Evolutionary conservation across 2,797 vertebrate genomes (phyloP).

Genomic region (Rhadinocentrus ornatus): DNA sequence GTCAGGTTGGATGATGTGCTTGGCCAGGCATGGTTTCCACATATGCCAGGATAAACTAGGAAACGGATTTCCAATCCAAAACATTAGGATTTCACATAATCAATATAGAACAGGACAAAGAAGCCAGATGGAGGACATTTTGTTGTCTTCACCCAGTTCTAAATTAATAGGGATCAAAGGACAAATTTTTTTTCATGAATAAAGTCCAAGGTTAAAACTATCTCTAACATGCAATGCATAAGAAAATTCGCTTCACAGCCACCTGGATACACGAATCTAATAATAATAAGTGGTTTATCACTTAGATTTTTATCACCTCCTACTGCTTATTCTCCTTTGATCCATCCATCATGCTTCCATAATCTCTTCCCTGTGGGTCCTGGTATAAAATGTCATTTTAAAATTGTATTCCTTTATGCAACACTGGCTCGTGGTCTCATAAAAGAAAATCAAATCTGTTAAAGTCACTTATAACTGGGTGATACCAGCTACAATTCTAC

Average conservation of each 20-base stretch:
- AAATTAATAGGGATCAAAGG: conserved; percentile 33
- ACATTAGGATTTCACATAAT: conserved; percentile 42
- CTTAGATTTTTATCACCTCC: conserved; percentile 14
- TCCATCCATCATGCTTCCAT: conserved; percentile 31
- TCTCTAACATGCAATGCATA: conserved; percentile 25
- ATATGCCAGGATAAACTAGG: conserved; percentile 70
- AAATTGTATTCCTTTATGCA: conserved; percentile 54
- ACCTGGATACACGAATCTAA: conserved; percentile 27
- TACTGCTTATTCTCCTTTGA: conserved; percentile 19
- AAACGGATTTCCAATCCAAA: conserved; percentile 57
- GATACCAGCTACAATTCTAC: conserved; percentile 8
- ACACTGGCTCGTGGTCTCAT: conserved; percentile 46
- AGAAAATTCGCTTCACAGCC: conserved; percentile 21
- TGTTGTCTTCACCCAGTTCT: conserved; percentile 18
- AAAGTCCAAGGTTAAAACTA: conserved; percentile 21
- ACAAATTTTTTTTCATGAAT: neutral
- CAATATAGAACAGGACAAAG: conserved; percentile 47
- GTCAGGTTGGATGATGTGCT: conserved; percentile 78
- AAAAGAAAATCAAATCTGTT: conserved; percentile 48
- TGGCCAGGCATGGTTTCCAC: conserved; percentile 67
- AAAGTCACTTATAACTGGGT: conserved; percentile 21
- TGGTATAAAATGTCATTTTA: conserved; percentile 36
- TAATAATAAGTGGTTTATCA: conserved; percentile 33
- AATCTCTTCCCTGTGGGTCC: conserved; percentile 45
- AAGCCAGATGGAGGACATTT: conserved; percentile 51